Conservation (phyloP, 2,888 invertebrate genomes). For the Gymnosoma rotundatum region DNA sequence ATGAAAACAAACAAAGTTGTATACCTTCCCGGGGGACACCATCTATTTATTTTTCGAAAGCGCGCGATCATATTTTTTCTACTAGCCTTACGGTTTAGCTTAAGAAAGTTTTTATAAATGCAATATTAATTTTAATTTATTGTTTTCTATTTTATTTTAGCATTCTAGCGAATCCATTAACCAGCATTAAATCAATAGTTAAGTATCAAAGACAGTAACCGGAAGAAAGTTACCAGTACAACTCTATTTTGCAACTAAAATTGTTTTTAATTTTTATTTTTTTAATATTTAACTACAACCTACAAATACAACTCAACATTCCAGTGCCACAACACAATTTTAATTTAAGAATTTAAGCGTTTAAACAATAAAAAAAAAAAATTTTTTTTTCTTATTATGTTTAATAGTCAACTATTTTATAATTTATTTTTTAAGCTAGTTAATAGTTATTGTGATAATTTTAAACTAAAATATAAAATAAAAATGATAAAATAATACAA, state of each 20-base stretch:
- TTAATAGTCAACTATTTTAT: slow-evolving; percentile 66
- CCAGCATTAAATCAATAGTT: neutral
- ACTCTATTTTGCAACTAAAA: slow-evolving; percentile 4
- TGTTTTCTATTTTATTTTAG: slow-evolving; percentile 12
- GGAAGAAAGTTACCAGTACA: neutral
- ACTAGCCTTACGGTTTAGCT: neutral
- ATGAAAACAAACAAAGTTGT: no score
- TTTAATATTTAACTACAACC: neutral
- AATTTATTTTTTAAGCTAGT: slow-evolving; percentile 61
- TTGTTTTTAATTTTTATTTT: neutral
- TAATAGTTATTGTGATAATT: slow-evolving; percentile 67
- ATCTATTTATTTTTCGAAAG: no score
- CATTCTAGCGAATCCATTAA: neutral
- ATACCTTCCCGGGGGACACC: no score
- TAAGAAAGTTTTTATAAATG: neutral
- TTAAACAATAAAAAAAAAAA: slow-evolving; percentile 22
- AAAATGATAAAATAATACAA: slow-evolving; percentile 28
- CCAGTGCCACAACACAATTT: slow-evolving; percentile 39
- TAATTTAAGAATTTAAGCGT: slow-evolving; percentile 20
- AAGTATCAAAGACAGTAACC: no score
- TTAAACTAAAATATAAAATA: slow-evolving; percentile 43
- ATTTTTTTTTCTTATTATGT: slow-evolving; percentile 76
- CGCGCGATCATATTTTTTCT: no score
- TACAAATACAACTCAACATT: neutral
- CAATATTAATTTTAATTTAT: neutral